These are phyloP conservation scores for Phylloscopus trochiloides DNA, from an alignment of 2,113 vertebrate genomes.

Conservation along the genomic window DNA sequence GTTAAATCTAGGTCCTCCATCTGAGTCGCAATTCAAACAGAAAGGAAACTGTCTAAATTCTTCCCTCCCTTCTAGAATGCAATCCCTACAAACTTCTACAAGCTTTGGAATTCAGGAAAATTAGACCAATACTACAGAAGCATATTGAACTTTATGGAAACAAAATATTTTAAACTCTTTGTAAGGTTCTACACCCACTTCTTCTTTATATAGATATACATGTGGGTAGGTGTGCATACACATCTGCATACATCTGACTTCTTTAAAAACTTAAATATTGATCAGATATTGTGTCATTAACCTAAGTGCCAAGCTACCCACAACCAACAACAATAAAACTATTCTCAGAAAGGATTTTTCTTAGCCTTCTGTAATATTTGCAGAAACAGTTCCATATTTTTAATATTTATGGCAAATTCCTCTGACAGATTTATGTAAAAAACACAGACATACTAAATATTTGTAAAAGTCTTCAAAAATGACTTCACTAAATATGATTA, in stretches of 20 bases:
- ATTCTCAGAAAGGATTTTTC: not conserved
- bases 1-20: not conserved
- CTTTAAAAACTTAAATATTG: not conserved
- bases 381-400: not conserved
- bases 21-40: not conserved
- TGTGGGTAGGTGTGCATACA: not conserved
- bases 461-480: not conserved
- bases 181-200: not conserved
- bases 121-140: not conserved
- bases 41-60: constrained; percentile 10
- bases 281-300: not conserved
- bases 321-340: not conserved
- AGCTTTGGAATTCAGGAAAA: not conserved
- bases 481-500: not conserved
- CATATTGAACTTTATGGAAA: not conserved
- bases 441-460: not conserved
- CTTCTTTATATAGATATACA: not conserved
- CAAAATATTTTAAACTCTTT: not conserved
- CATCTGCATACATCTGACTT: not conserved
- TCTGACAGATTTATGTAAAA: not conserved
- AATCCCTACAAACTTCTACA: not conserved
- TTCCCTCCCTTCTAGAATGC: not conserved
- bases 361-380: not conserved
- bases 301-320: not conserved
- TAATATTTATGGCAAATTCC: not conserved